Percentiles rank a stretch among this genome's conserved stretches.
Conservation (phyloP, 2,113 vertebrate genomes). For the Pluvialis apricaria region DNA sequence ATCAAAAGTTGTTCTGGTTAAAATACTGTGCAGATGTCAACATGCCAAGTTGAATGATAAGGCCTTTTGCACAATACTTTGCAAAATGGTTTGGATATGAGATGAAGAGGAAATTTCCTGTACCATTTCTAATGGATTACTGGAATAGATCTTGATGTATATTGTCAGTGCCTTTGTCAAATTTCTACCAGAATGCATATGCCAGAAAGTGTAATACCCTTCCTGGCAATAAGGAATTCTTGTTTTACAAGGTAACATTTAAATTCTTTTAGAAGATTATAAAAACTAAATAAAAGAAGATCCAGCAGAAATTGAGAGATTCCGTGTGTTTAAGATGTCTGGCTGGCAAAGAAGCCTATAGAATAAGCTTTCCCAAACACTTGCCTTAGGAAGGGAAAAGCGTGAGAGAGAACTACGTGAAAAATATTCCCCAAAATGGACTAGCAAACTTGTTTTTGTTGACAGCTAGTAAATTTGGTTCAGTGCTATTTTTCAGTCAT, state of each 20-base stretch:
- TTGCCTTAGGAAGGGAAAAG: background rate
- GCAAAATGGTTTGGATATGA: background rate
- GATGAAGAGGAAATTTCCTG: background rate
- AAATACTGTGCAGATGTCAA: background rate
- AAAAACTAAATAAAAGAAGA: conserved; percentile 25
- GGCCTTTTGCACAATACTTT: background rate
- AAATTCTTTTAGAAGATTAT: background rate
- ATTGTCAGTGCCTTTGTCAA: background rate
- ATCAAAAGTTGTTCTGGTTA: conserved; percentile 43
- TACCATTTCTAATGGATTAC: background rate
- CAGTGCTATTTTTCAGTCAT: background rate
- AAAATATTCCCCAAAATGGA: background rate
- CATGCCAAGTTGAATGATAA: background rate
- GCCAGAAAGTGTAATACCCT: background rate
- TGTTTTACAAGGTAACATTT: background rate
- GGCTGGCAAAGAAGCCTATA: background rate
- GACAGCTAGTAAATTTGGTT: background rate
- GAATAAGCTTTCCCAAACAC: background rate
- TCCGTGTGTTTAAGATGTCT: background rate
- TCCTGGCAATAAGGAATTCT: background rate
- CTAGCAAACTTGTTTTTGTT: background rate
- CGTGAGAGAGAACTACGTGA: background rate
- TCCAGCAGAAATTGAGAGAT: background rate
- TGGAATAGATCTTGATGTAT: background rate
- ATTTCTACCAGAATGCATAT: background rate